Evolutionary conservation across 2,113 vertebrate genomes (phyloP).

Genomic region (Antennarius striatus): DNA sequence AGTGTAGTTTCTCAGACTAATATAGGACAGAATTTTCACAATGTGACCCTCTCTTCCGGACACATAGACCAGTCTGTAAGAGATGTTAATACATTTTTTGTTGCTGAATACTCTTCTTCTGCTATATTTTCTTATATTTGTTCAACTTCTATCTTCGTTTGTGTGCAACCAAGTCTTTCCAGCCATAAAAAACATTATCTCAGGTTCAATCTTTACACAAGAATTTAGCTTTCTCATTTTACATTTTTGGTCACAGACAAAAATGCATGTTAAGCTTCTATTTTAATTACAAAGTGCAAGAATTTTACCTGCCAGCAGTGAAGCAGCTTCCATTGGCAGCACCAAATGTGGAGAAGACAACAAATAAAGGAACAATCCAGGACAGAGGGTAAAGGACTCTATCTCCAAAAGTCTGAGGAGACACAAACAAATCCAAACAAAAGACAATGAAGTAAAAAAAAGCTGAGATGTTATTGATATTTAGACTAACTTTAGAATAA

Average conservation of each 20-base stretch:
- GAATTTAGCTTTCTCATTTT: no score
- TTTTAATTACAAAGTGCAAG: neutral
- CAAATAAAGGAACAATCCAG: constrained; percentile 94
- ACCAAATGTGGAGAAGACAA: constrained; percentile 92
- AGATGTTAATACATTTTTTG: constrained; percentile 10
- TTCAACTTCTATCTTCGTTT: neutral
- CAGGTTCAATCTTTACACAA: neutral
- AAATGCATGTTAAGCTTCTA: neutral
- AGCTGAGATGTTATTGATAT: neutral
- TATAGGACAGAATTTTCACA: constrained; percentile 90
- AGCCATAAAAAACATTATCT: neutral
- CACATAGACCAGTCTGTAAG: constrained; percentile 87
- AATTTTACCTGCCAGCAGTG: constrained; percentile 88
- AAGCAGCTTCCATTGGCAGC: constrained; percentile 95
- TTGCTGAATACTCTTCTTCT: neutral
- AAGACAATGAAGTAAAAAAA: neutral
- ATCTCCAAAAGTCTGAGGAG: constrained; percentile 89
- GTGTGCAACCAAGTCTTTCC: neutral
- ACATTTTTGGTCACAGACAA: neutral
- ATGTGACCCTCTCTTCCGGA: constrained; percentile 93
- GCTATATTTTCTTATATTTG: neutral
- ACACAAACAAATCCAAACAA: constrained; percentile 40
- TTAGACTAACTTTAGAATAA: no score
- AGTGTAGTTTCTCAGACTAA: constrained; percentile 85
- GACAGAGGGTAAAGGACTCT: constrained; percentile 88